Percentiles rank a stretch among this genome's conserved stretches.
Evolutionary conservation across 2,797 vertebrate species (phyloP).

Genomic region (Falco cherrug): DNA sequence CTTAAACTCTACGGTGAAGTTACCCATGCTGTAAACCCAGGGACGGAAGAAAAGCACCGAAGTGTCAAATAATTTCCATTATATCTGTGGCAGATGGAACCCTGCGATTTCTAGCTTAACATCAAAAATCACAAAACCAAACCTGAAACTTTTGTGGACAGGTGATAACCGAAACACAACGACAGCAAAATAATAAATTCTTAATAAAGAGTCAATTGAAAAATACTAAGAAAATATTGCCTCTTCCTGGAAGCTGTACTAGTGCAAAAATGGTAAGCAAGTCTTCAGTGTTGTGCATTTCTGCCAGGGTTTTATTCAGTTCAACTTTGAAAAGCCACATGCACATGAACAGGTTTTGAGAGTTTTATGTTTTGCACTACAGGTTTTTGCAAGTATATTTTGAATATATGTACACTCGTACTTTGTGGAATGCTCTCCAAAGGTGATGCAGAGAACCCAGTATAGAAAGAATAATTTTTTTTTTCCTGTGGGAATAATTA

Average conservation of each 20-base stretch:
- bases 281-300: background rate
- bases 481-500: background rate
- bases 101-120: background rate
- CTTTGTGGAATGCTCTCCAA: background rate
- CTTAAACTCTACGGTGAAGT: background rate
- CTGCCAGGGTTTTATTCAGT: background rate
- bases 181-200: background rate
- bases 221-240: background rate
- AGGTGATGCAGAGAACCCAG: background rate
- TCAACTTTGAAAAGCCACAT: background rate
- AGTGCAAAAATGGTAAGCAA: background rate
- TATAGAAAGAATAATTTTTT: background rate
- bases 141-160: background rate
- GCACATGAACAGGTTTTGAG: background rate
- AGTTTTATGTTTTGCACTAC: background rate
- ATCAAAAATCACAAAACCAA: background rate
- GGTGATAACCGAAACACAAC: background rate
- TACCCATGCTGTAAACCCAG: background rate
- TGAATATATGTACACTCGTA: background rate
- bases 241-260: background rate
- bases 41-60: background rate
- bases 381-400: background rate
- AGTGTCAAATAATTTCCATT: background rate
- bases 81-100: background rate
- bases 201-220: background rate